Conservation (phyloP, 2,113 vertebrate genomes). For the Hiodon alosoides region DNA sequence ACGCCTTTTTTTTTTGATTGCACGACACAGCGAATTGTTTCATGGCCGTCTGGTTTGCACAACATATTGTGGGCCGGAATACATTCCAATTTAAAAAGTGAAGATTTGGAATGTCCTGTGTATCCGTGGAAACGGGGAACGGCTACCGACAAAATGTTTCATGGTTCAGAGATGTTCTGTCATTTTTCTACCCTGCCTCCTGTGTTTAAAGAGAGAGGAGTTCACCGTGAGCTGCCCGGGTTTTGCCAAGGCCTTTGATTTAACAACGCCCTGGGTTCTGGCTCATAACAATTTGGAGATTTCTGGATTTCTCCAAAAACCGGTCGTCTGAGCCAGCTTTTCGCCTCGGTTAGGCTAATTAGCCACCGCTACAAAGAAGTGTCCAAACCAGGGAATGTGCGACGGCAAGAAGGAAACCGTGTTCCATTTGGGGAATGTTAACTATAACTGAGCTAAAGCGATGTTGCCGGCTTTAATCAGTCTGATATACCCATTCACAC, state of each 20-base stretch:
- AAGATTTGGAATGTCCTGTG: not conserved
- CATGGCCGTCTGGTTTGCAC: slow-evolving; percentile 36
- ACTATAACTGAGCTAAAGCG: not conserved
- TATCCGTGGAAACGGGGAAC: not conserved
- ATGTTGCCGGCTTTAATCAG: too few relatives aligned
- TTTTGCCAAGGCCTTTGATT: not conserved
- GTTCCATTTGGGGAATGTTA: not conserved
- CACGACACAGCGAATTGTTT: too few relatives aligned
- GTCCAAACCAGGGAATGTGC: not conserved
- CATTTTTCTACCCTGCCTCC: not conserved
- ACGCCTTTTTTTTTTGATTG: too few relatives aligned
- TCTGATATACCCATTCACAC: not conserved
- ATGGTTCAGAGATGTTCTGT: not conserved
- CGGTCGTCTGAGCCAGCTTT: not conserved
- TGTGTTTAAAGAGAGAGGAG: not conserved
- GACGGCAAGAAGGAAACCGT: not conserved
- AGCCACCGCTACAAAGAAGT: not conserved
- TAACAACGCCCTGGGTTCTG: not conserved
- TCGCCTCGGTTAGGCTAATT: not conserved
- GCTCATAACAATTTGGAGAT: not conserved
- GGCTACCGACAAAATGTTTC: not conserved
- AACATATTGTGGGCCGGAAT: slow-evolving; percentile 25
- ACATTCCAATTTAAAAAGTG: slow-evolving; percentile 6
- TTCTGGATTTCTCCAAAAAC: slow-evolving; percentile 1
- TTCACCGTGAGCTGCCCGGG: too few relatives aligned